Evolutionary conservation across 2,888 invertebrate genomes (phyloP).

Genomic region (Scaeva pyrastri): DNA sequence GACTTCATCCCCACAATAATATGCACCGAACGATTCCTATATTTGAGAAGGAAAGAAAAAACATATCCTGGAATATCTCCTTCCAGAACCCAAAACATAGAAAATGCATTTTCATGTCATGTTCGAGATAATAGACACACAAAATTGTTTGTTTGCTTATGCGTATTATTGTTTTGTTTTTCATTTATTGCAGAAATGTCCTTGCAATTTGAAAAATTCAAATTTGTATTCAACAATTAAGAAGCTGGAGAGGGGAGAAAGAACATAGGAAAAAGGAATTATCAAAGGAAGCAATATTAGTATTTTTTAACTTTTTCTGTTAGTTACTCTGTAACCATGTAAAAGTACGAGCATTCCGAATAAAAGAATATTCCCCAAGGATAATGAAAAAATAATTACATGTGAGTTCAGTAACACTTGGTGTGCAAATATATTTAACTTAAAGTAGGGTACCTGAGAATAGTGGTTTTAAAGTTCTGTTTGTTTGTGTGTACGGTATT

Average conservation of each 20-base stretch:
- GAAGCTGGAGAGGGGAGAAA: slow-evolving; percentile 8
- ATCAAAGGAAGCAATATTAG: slow-evolving; percentile 57
- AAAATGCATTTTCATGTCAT: slow-evolving; percentile 27
- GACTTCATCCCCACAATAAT: background rate
- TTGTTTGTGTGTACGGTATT: slow-evolving; percentile 1
- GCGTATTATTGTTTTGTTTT: slow-evolving; percentile 4
- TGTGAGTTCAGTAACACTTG: slow-evolving; percentile 38
- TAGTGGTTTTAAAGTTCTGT: background rate
- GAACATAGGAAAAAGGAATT: slow-evolving; percentile 17
- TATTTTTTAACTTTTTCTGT: slow-evolving; percentile 45
- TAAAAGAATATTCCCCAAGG: slow-evolving; percentile 63
- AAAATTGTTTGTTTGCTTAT: background rate
- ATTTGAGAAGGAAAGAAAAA: background rate
- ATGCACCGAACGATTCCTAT: background rate
- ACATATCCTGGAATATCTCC: slow-evolving; percentile 18
- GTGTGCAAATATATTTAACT: slow-evolving; percentile 62
- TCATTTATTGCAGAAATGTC: slow-evolving; percentile 48
- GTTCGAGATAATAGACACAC: slow-evolving; percentile 8
- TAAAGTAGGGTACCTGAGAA: slow-evolving; percentile 17
- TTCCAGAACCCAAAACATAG: background rate
- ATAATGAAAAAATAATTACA: slow-evolving; percentile 72
- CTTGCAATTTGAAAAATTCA: slow-evolving; percentile 57
- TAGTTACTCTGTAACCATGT: background rate
- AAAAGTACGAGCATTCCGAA: slow-evolving; percentile 43
- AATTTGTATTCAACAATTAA: slow-evolving; percentile 60